These are phyloP conservation scores for Leptoclinus maculatus DNA, from an alignment of 2,797 vertebrate species.

Conservation along the genomic window DNA sequence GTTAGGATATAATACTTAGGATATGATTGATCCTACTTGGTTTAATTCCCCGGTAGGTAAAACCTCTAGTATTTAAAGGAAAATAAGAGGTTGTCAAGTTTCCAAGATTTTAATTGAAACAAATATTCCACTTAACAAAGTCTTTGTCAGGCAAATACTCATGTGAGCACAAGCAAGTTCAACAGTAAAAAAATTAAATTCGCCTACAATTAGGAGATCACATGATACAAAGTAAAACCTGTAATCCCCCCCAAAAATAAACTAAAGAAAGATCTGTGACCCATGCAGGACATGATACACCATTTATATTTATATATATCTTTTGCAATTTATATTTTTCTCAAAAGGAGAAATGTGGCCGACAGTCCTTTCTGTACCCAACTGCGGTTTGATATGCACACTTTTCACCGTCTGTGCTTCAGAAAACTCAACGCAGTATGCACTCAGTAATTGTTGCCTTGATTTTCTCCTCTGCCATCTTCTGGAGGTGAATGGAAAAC, in stretches of 20 bases:
- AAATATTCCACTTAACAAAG: background rate
- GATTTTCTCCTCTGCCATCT: constrained; percentile 42
- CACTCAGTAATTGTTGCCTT: background rate
- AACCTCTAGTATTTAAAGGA: background rate
- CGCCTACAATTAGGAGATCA: background rate
- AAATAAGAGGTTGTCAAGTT: background rate
- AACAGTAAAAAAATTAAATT: background rate
- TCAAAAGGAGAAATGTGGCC: background rate
- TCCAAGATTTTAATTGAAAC: background rate
- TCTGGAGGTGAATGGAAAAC: constrained; percentile 43
- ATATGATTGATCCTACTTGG: background rate
- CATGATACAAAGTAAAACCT: background rate
- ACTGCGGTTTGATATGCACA: background rate
- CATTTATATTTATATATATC: background rate
- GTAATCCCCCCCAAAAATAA: background rate
- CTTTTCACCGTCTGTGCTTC: background rate
- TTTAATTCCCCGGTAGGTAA: background rate
- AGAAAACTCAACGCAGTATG: background rate
- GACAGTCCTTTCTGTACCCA: background rate
- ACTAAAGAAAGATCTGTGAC: background rate
- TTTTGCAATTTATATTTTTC: background rate
- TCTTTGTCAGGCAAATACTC: background rate
- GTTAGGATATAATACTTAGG: background rate
- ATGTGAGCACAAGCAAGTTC: background rate
- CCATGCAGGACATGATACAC: background rate